A percentile compares a stretch with the other conserved stretches of the same genome.
Conservation (phyloP, 2,113 vertebrate genomes). For the Bostrychus sinensis region DNA sequence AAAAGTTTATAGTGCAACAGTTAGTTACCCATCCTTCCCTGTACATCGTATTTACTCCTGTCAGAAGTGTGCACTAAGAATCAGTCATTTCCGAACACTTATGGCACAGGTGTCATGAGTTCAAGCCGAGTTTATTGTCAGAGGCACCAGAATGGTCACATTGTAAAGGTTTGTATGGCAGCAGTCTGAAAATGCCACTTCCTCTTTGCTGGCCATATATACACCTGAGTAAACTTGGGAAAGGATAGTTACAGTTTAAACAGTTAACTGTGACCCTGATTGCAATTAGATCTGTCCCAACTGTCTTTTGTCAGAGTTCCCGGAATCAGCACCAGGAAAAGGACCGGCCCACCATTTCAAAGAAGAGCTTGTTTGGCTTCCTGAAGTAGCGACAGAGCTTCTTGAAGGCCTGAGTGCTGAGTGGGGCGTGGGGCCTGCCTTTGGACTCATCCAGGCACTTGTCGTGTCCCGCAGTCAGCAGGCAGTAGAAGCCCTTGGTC, state of each 20-base stretch:
- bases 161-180: conserved; percentile 21
- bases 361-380: conserved; percentile 81
- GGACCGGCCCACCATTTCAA: conserved; percentile 80
- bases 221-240: conserved; percentile 53
- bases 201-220: conserved; percentile 21
- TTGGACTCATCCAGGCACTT: conserved; percentile 85
- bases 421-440: conserved; percentile 79
- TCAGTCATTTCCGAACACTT: conserved; percentile 3
- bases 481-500: conserved; percentile 86
- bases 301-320: not conserved
- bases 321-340: conserved; percentile 83
- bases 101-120: conserved; percentile 47
- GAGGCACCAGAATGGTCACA: conserved; percentile 48
- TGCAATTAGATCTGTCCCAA: conserved; percentile 10
- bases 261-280: conserved; percentile 33
- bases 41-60: conserved; percentile 13
- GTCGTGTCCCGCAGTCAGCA: conserved; percentile 76
- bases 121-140: conserved; percentile 13
- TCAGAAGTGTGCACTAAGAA: not conserved
- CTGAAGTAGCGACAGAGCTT: conserved; percentile 81
- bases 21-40: conserved; percentile 16
- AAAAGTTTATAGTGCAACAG: conserved; percentile 61
- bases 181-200: not conserved
- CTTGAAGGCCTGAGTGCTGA: conserved; percentile 71
- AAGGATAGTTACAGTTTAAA: conserved; percentile 11